Conservation (phyloP, 2,113 vertebrate species). For the Vimba vimba region DNA sequence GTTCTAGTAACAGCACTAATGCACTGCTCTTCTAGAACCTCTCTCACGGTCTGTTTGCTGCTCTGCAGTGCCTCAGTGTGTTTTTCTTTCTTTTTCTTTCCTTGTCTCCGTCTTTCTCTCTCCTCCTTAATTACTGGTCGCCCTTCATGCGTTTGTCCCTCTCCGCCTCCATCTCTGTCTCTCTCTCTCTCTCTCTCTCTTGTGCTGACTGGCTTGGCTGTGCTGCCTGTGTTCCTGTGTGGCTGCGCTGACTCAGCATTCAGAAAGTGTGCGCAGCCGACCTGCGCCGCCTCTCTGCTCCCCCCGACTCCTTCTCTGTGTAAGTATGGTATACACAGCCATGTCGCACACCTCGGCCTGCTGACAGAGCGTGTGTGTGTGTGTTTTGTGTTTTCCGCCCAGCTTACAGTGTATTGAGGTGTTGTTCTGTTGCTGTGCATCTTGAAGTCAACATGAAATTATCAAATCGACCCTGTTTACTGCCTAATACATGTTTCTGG, state of each 20-base stretch:
- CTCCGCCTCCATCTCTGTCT: constrained; percentile 2
- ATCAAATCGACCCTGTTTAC: not conserved
- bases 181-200: constrained; percentile 50
- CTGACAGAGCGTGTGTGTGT: constrained; percentile 25
- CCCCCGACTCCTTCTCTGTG: constrained; percentile 98
- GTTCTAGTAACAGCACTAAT: constrained; percentile 47
- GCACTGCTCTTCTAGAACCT: constrained; percentile 6
- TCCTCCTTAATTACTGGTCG: constrained; percentile 68
- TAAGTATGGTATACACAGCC: constrained; percentile 86
- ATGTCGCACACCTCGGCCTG: not conserved
- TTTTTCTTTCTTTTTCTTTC: constrained; percentile 50
- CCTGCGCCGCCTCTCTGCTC: constrained; percentile 97
- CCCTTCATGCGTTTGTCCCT: constrained; percentile 6
- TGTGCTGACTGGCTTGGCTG: constrained; percentile 80
- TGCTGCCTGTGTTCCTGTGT: constrained; percentile 60
- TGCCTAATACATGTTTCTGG: not conserved
- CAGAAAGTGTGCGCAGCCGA: constrained; percentile 97
- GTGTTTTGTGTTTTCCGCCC: not conserved
- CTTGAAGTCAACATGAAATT: not conserved
- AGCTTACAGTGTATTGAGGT: not conserved
- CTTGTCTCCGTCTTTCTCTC: constrained; percentile 37
- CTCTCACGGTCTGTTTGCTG: constrained; percentile 20
- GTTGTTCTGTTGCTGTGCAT: not conserved
- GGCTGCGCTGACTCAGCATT: constrained; percentile 81
- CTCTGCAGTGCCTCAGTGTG: constrained; percentile 40